Evolutionary conservation across 2,888 invertebrate species (phyloP), one percentile per base, ranked within the genome.

Genomic region (Ormia ochracea): DNA sequence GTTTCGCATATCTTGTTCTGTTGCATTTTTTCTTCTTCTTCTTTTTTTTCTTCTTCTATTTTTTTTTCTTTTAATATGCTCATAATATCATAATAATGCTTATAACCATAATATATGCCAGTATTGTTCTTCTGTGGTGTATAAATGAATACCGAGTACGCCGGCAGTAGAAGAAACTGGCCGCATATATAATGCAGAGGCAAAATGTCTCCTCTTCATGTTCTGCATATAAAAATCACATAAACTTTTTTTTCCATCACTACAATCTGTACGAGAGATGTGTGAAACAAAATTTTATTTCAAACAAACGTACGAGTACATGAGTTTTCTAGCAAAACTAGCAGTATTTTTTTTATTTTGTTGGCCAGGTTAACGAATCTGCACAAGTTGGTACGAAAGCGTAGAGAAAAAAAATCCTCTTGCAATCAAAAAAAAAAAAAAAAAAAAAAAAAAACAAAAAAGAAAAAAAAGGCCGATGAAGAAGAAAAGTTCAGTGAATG

Each of bases 221-320:
- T 66, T 75, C 50, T 66, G 65, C 66, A 68, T 75, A 59, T 52
- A 50, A 74, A 74, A 74, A 66, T 65, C 38, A 38, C 19, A 74
- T 38, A 31, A 58, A 31, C 14, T 61, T 2, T 38, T 52, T 68
- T 12, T 21, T 45, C n/a, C 33, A 45, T 68, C 31, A 41, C 31
- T 36, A 28, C n/a, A 28, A 19, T 28, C 41, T 41, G 43, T 2
- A 23, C 33, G 17, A 33, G 21, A 73, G 19, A 48, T 74, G 65
- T 74, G 65, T 74, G 65, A 74, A 74, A 65, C 56, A 65, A 65
- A 56, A 73, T 58, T 65, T 65, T 48, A 48, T 65, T 56, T 56
- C 38, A 33, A 33, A 23, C 33, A 54, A 72, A 63, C 54, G 17
- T 6, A 41, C 38, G 5, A 3, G 5, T 38, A 41, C 41, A 38